Base-by-base conservation (phyloP, 2,797 vertebrate genomes). In the Typhlichthys eigenmanni region DNA sequence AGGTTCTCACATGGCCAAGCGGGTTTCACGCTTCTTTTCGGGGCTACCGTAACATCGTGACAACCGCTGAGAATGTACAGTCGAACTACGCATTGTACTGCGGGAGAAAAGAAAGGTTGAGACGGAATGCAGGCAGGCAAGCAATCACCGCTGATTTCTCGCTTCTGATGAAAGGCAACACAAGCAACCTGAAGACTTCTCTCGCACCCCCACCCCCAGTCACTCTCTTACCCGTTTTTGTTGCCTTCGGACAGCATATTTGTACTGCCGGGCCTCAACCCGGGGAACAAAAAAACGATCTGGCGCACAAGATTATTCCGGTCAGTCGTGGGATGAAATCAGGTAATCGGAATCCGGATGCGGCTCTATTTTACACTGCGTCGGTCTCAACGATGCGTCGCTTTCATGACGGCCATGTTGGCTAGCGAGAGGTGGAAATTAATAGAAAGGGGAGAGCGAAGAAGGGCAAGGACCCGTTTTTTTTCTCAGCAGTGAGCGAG, bases 151-250 rank as follows among this genome's bases (percentile, higher is more conserved):
- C 3, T 14, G 34, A 29, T 61, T 68, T 62, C 24, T 51, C 47
- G 16, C 59, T 45, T 32, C 53, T 47, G 10, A 47, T 12, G 6
- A 56, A 72, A 57, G 62, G 62, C 56, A 81, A 74, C 58, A 67
- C n/a, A 74, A 64, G 70, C 73, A 64, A 68, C 72, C 75, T 56
- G 66, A 69, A 85, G 77, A 83, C 61, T 65, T 84, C 80, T 61
- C 52, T 48, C 58, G 13, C 34, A 63, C 46, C 34, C 66, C 50
- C 46, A 24, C 66, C 50, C 34, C 59, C 19, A 57, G 13, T 64
- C 54, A 48, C 64, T 65, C 73, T 85, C 95, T 95, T 95, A 97
- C 95, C 95, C 94, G 93, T 94, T 95, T 94, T 94, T 96, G 95
- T 92, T 92, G 87, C 94, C 95, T 92, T 96, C 95, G 86, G 94